Conservation (phyloP, 2,888 invertebrate species). For the Hipparchia sbordonii region DNA sequence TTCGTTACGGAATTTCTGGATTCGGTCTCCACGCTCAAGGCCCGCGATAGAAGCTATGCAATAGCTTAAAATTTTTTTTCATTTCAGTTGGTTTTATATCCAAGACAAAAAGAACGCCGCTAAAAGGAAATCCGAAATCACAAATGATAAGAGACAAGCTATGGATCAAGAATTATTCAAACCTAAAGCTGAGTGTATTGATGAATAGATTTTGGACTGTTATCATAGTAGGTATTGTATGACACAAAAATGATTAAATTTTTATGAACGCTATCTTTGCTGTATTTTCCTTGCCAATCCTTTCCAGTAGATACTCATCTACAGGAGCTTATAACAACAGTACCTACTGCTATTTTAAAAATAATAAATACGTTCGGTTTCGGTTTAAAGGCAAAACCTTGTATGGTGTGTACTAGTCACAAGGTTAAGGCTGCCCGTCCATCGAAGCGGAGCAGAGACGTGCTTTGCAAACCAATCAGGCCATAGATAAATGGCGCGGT, state of each 20-base stretch:
- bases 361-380: no score
- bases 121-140: conserved; percentile 22
- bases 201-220: conserved; percentile 48
- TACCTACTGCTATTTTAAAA: no score
- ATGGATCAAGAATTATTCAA: conserved; percentile 15
- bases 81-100: conserved; percentile 63
- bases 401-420: no score
- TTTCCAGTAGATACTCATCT: not conserved
- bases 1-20: no score
- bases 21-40: no score
- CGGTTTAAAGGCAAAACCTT: no score
- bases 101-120: conserved; percentile 49
- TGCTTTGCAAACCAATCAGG: no score
- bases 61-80: not conserved
- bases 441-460: no score
- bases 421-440: no score
- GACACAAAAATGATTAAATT: not conserved
- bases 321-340: no score
- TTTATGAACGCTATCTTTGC: not conserved
- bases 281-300: not conserved
- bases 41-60: no score
- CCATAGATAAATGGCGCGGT: no score
- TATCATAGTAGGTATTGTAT: conserved; percentile 34
- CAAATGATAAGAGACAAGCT: conserved; percentile 19
- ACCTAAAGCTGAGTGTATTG: conserved; percentile 45